These are phyloP conservation scores for Semnornis frantzii DNA, from an alignment of 2,113 vertebrate genomes.

Conservation along the genomic window DNA sequence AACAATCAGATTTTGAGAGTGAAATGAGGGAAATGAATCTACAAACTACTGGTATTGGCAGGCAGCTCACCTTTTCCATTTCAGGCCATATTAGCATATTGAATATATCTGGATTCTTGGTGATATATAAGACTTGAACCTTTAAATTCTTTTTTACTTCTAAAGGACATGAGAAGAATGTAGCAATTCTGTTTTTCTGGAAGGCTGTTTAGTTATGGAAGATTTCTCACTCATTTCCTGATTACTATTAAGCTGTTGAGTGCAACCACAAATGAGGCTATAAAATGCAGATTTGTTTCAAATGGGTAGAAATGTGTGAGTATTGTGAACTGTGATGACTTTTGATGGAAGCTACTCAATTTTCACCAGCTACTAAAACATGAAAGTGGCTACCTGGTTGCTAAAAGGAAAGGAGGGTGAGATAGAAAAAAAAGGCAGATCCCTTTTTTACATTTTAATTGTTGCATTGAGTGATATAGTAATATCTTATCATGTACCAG, in stretches of 20 bases:
- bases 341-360: background rate
- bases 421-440: background rate
- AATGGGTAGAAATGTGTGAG: background rate
- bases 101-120: conserved; percentile 35
- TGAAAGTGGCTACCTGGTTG: background rate
- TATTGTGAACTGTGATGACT: conserved; percentile 36
- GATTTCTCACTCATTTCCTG: background rate
- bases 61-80: conserved; percentile 43
- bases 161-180: conserved; percentile 1
- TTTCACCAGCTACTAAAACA: conserved; percentile 20
- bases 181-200: background rate
- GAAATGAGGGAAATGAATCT: conserved; percentile 39
- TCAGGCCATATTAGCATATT: conserved; percentile 15
- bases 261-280: conserved; percentile 17
- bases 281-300: conserved; percentile 34
- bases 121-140: conserved; percentile 39
- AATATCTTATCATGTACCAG: background rate
- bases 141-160: conserved; percentile 11
- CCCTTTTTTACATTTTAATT: conserved; percentile 28
- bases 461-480: background rate
- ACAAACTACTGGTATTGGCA: background rate
- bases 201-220: background rate
- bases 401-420: background rate
- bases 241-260: conserved; percentile 34
- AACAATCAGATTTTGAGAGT: conserved; percentile 42